A percentile compares a stretch with the other conserved stretches of the same genome.
Evolutionary conservation across 2,888 invertebrate genomes (phyloP).

Genomic region (Clepsis dumicolana): DNA sequence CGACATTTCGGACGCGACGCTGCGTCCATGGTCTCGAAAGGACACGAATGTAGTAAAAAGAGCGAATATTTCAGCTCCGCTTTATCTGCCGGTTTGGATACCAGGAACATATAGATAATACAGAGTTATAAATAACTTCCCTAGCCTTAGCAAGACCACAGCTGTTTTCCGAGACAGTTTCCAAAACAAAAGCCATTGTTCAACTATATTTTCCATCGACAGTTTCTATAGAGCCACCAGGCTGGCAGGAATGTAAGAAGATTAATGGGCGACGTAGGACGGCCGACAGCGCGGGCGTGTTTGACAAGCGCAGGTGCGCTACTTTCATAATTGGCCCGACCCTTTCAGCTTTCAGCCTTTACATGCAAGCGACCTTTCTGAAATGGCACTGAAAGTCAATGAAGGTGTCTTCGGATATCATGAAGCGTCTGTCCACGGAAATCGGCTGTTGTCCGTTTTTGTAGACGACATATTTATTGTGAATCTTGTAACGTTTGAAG

Average conservation of each 20-base stretch:
- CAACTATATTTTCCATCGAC: slow-evolving; percentile 43
- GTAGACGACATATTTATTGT: neutral
- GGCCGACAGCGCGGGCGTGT: slow-evolving; percentile 81
- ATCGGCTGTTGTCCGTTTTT: neutral
- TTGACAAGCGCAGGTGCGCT: slow-evolving; percentile 85
- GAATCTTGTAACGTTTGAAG: too few species aligned
- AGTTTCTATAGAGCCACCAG: slow-evolving; percentile 54
- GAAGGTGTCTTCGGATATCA: neutral
- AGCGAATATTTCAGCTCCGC: too few species aligned
- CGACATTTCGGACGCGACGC: too few species aligned
- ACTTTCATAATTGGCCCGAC: slow-evolving; percentile 86
- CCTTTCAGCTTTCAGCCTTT: slow-evolving; percentile 75
- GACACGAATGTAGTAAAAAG: too few species aligned
- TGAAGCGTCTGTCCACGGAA: neutral
- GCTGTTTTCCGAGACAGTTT: slow-evolving; percentile 27
- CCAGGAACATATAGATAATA: neutral
- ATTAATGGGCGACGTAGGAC: slow-evolving; percentile 77
- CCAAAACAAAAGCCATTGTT: slow-evolving; percentile 37
- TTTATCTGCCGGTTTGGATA: too few species aligned
- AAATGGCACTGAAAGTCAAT: slow-evolving; percentile 27
- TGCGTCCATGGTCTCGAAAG: too few species aligned
- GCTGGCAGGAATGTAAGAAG: slow-evolving; percentile 80
- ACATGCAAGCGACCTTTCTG: slow-evolving; percentile 32
- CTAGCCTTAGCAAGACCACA: slow-evolving; percentile 29
- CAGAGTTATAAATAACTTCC: slow-evolving; percentile 3